Conservation (phyloP, 2,888 invertebrate species). For the Pomacea canaliculata region DNA sequence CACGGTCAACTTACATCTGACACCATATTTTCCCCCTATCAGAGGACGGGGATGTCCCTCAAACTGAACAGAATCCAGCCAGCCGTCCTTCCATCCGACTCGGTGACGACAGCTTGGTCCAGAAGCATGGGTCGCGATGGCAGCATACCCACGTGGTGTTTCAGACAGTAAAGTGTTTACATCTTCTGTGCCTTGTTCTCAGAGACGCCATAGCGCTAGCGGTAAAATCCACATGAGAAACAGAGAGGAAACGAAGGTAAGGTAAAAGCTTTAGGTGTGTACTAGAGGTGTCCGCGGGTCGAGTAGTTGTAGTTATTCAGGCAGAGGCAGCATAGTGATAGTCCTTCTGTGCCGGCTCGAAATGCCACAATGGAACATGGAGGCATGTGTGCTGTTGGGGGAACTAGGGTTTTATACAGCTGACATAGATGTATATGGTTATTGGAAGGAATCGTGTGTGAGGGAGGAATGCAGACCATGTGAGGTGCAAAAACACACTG, state of each 20-base stretch:
- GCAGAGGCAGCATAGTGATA: not conserved
- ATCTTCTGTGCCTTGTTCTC: not conserved
- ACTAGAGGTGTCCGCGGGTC: not conserved
- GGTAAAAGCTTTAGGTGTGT: not conserved
- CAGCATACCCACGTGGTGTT: slow-evolving; percentile 1
- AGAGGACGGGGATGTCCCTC: not conserved
- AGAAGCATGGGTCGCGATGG: not conserved
- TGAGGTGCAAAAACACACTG: slow-evolving; percentile 36
- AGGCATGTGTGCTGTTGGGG: slow-evolving; percentile 30
- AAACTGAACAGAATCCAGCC: slow-evolving; percentile 5
- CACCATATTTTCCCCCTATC: not conserved
- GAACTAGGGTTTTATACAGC: slow-evolving; percentile 40
- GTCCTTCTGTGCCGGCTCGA: slow-evolving; percentile 4
- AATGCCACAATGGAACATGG: slow-evolving; percentile 27
- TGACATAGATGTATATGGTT: slow-evolving; percentile 39
- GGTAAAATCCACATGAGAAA: no score
- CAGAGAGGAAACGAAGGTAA: not conserved
- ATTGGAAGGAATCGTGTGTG: slow-evolving; percentile 30
- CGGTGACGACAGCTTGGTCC: not conserved
- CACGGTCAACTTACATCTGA: slow-evolving; percentile 23
- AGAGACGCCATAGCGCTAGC: no score
- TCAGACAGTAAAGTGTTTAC: not conserved
- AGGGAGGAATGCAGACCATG: slow-evolving; percentile 37
- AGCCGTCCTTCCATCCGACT: no score
- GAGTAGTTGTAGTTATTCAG: not conserved